phyloP scores from a whole-genome alignment of 2,113 vertebrate species.

The Arenaria interpres region DNA sequence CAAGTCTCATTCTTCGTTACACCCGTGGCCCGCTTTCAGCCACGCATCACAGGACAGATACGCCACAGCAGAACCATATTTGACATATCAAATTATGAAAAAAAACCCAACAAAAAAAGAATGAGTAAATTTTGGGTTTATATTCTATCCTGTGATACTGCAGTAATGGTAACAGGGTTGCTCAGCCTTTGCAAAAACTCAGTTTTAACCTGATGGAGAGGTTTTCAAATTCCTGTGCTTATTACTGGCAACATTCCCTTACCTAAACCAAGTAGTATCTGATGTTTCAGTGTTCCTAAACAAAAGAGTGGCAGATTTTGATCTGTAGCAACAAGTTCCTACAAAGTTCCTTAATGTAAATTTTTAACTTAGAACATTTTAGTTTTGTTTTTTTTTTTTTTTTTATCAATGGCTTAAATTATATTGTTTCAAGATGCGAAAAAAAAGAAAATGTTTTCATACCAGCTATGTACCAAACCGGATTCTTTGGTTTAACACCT shows the following conservation, averaged over 20 bases:
- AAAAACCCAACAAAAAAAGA: neutral
- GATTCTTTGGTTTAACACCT: constrained; percentile 85
- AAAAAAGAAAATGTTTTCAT: constrained; percentile 61
- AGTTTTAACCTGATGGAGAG: neutral
- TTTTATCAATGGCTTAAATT: neutral
- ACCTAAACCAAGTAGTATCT: neutral
- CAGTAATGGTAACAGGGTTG: neutral
- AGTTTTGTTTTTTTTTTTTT: neutral
- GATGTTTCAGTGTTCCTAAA: neutral
- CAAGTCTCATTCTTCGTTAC: neutral
- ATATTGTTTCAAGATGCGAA: neutral
- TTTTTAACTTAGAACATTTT: neutral
- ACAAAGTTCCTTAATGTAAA: neutral
- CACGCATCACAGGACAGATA: neutral
- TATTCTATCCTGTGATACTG: neutral
- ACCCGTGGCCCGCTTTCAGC: accelerated
- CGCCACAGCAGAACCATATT: neutral
- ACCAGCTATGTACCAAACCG: constrained; percentile 89
- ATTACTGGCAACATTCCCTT: neutral
- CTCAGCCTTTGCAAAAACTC: neutral
- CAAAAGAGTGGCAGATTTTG: neutral
- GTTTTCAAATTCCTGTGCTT: neutral
- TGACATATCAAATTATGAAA: neutral
- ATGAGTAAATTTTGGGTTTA: neutral
- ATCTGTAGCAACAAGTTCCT: neutral